phyloP scores from a whole-genome alignment of 2,113 vertebrate genomes.

The Pygoscelis adeliae region DNA sequence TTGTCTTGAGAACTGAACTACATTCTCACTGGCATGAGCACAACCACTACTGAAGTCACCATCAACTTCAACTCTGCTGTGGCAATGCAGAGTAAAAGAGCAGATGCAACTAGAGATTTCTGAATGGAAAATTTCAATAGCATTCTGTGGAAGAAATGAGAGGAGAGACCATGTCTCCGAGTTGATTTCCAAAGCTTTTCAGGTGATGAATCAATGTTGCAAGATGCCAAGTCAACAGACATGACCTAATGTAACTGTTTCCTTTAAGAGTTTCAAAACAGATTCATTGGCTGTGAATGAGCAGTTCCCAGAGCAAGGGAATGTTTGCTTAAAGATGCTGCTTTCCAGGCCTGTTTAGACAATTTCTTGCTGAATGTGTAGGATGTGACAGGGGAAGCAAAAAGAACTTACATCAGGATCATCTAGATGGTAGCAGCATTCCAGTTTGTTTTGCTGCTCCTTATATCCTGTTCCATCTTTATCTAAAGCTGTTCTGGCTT shows the following conservation, averaged over 20 bases:
- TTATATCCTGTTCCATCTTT: background rate
- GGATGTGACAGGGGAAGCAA: background rate
- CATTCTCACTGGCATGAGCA: background rate
- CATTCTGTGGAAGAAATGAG: background rate
- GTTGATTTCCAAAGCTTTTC: background rate
- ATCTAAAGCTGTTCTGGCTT: background rate
- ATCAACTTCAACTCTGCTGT: background rate
- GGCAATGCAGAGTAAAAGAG: background rate
- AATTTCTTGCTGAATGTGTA: background rate
- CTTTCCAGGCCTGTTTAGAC: background rate
- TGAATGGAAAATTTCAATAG: background rate
- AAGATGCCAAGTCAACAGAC: constrained; percentile 11
- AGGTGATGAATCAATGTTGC: background rate
- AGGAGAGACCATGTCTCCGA: background rate
- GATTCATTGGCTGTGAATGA: background rate
- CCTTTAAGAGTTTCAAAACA: constrained; percentile 16
- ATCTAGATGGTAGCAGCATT: background rate
- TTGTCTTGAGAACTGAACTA: background rate
- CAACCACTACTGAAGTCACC: background rate
- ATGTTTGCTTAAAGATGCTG: background rate
- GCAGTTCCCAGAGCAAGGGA: background rate
- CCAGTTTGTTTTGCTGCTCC: background rate
- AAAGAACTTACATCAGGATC: background rate
- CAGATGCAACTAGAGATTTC: background rate
- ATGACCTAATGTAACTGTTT: background rate